A percentile compares a stretch with the other conserved stretches of the same genome.
Conservation (phyloP, 2,888 invertebrate genomes). For the Drosophila diplacantha region DNA sequence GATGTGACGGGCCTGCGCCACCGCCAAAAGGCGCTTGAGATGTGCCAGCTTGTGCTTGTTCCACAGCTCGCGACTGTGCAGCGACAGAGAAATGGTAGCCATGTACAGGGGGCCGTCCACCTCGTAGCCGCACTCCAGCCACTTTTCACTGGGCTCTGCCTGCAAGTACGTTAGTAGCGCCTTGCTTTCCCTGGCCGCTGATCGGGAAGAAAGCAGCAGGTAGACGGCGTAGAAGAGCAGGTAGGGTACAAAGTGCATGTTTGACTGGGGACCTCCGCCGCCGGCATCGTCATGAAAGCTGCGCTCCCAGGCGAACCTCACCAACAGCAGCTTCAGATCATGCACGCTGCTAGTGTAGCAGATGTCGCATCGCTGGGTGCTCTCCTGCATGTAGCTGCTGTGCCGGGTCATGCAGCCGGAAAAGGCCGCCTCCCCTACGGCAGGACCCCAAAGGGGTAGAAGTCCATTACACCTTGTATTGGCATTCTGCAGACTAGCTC, state of each 20-base stretch:
- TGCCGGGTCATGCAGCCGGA: constrained; percentile 95
- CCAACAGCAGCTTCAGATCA: constrained; percentile 92
- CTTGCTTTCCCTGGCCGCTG: constrained; percentile 87
- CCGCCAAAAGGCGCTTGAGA: constrained; percentile 86
- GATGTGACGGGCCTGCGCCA: constrained; percentile 87
- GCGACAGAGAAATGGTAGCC: constrained; percentile 87
- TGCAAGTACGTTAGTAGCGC: constrained; percentile 86
- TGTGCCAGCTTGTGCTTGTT: constrained; percentile 83
- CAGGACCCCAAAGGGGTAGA: constrained; percentile 97
- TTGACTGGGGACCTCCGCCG: constrained; percentile 97
- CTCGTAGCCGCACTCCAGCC: constrained; percentile 91
- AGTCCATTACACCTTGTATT: constrained; percentile 98
- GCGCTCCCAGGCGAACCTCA: constrained; percentile 94
- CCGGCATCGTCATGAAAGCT: constrained; percentile 99
- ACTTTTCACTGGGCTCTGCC: constrained; percentile 80
- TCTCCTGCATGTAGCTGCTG: constrained; percentile 86
- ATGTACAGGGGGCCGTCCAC: constrained; percentile 96
- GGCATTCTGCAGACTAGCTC: constrained; percentile 97
- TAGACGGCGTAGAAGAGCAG: constrained; percentile 96
- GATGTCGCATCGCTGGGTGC: constrained; percentile 78
- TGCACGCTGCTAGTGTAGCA: constrained; percentile 83
- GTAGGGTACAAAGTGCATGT: constrained; percentile 97
- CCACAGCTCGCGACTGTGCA: constrained; percentile 90
- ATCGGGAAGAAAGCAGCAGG: constrained; percentile 91
- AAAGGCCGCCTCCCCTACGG: constrained; percentile 94